A percentile compares a stretch with the other conserved stretches of the same genome.
phyloP scores from a whole-genome alignment of 2,888 invertebrate species.

The Ischnura elegans region DNA sequence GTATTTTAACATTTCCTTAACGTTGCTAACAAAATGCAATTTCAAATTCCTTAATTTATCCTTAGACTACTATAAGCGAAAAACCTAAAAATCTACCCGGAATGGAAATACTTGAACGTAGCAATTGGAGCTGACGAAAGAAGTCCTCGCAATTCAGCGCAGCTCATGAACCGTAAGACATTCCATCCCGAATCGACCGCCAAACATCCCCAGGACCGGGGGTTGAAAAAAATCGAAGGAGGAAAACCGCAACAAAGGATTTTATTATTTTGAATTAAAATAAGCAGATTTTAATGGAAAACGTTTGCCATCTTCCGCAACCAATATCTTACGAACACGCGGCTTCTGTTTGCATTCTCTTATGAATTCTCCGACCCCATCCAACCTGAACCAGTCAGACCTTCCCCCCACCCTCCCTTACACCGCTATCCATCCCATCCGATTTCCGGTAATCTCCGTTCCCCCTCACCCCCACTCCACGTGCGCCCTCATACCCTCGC shows the following conservation, averaged over 20 bases:
- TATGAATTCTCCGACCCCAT: slow-evolving; percentile 60
- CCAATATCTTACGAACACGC: slow-evolving; percentile 63
- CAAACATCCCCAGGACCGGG: background rate
- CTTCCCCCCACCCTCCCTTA: background rate
- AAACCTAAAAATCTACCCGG: no score
- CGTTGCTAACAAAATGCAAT: no score
- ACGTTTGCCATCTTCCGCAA: slow-evolving; percentile 60
- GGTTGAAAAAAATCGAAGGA: slow-evolving; percentile 3
- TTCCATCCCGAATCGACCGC: background rate
- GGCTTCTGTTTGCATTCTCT: slow-evolving; percentile 62
- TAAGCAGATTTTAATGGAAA: slow-evolving; percentile 66
- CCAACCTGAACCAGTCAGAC: background rate
- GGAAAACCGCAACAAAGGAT: slow-evolving; percentile 55
- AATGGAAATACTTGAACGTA: no score
- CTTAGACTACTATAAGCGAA: no score
- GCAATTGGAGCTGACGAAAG: no score
- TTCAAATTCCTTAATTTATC: no score
- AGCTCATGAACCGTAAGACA: background rate
- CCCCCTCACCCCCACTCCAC: background rate
- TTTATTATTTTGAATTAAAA: slow-evolving; percentile 67
- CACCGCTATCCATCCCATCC: background rate
- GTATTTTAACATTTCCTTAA: no score
- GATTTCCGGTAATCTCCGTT: slow-evolving; percentile 64
- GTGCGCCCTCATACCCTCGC: background rate
- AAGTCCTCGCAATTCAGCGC: no score